Percentiles rank a stretch among this genome's conserved stretches.
These are phyloP conservation scores for Hydra vulgaris DNA, from an alignment of 30 jellyfish, hydroid and myxozoan genomes.

Conservation along the genomic window DNA sequence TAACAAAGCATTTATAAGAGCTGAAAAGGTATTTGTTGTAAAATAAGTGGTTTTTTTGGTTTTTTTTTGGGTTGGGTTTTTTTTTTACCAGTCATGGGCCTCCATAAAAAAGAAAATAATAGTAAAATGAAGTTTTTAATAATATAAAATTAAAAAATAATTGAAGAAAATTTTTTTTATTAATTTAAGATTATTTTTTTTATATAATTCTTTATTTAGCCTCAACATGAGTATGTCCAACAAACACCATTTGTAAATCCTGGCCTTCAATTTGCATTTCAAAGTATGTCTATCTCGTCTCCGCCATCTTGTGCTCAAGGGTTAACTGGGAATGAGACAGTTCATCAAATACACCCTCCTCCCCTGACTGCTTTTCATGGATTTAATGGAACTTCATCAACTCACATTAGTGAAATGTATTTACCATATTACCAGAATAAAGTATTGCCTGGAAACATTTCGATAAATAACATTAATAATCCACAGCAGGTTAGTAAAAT, in stretches of 20 bases:
- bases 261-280: constrained; percentile 24
- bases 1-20: no score
- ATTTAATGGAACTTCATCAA: not conserved
- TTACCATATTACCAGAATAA: constrained; percentile 8
- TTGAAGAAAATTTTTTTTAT: no score
- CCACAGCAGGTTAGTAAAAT: not conserved
- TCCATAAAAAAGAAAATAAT: no score
- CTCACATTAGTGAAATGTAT: constrained; percentile 20
- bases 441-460: not conserved
- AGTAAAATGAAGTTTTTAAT: no score
- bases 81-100: no score
- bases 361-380: constrained; percentile 5
- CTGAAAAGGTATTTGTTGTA: no score
- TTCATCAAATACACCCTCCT: not conserved
- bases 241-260: constrained; percentile 10
- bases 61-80: no score
- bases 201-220: not conserved
- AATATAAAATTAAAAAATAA: no score
- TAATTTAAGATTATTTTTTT: not conserved
- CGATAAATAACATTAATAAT: not conserved
- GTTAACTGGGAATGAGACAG: not conserved
- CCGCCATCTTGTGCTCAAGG: not conserved
- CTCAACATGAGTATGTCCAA: not conserved
- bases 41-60: no score
- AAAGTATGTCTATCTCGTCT: constrained; percentile 26